A percentile compares a stretch with the other conserved stretches of the same genome.
Evolutionary conservation across 2,797 vertebrate genomes (phyloP).

Genomic region (Tenualosa ilisha): DNA sequence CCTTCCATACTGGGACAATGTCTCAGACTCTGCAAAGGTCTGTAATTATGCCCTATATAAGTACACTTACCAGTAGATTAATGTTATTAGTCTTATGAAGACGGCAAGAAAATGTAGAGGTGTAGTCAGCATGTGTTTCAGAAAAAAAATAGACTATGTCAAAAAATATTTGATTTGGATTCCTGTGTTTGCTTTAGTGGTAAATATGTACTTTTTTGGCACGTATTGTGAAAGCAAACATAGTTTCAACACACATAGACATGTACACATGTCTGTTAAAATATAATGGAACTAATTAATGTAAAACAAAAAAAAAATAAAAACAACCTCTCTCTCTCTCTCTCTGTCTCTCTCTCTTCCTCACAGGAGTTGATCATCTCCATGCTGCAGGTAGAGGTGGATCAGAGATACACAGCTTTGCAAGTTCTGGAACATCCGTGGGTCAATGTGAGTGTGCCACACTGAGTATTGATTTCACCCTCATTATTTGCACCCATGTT

Average conservation of each 20-base stretch:
- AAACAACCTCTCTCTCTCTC: constrained; percentile 43
- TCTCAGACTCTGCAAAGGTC: constrained; percentile 93
- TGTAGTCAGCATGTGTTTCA: neutral
- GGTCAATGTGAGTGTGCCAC: constrained; percentile 87
- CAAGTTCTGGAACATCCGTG: constrained; percentile 94
- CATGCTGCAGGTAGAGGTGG: constrained; percentile 91
- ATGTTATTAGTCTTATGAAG: neutral
- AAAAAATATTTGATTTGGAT: no score
- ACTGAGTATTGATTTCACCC: neutral
- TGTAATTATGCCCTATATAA: neutral
- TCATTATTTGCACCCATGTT: neutral
- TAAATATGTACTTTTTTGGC: no score
- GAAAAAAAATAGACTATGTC: neutral
- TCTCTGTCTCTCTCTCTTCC: constrained; percentile 32
- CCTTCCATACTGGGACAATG: constrained; percentile 90
- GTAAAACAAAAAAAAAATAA: no score
- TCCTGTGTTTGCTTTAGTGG: no score
- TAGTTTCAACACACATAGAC: no score
- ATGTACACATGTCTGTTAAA: no score
- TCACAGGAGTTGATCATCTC: constrained; percentile 87
- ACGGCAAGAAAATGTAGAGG: neutral
- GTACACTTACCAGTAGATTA: no score
- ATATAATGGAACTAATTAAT: no score
- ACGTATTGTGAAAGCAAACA: no score
- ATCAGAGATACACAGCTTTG: constrained; percentile 87